Percentiles rank a stretch among this genome's conserved stretches.
Evolutionary conservation across 1,140 invertebrate species (phyloP).

Genomic region (Wiebesia pumilae): DNA sequence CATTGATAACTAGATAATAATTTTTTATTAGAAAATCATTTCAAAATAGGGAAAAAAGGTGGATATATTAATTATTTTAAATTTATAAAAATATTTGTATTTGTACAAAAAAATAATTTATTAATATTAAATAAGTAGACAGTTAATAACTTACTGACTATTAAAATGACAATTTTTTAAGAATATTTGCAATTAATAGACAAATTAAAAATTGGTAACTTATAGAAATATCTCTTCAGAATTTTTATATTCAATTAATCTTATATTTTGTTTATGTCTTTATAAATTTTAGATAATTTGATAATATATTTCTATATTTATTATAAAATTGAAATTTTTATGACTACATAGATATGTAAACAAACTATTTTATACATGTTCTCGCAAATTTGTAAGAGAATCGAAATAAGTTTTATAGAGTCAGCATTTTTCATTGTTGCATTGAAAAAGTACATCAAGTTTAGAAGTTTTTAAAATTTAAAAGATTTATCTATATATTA

Average conservation of each 20-base stretch:
- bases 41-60: too few species aligned
- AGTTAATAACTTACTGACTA: not conserved
- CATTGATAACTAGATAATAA: too few species aligned
- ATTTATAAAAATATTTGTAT: too few species aligned
- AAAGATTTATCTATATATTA: not conserved
- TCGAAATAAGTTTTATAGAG: conserved; percentile 20
- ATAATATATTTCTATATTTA: conserved; percentile 8
- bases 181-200: conserved; percentile 1
- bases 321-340: not conserved
- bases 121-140: not conserved
- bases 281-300: not conserved
- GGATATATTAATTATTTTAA: too few species aligned
- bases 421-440: conserved; percentile 2
- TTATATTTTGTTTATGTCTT: not conserved
- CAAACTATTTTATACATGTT: not conserved
- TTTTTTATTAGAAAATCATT: too few species aligned
- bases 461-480: not conserved
- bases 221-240: too few species aligned
- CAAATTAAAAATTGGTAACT: not conserved
- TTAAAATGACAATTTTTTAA: not conserved
- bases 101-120: too few species aligned
- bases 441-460: conserved; percentile 33
- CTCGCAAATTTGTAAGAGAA: not conserved
- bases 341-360: not conserved
- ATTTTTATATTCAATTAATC: too few species aligned